These are phyloP conservation scores for Poeciliopsis paucimaculata DNA, from an alignment of 2,797 vertebrate genomes.

Conservation along the genomic window DNA sequence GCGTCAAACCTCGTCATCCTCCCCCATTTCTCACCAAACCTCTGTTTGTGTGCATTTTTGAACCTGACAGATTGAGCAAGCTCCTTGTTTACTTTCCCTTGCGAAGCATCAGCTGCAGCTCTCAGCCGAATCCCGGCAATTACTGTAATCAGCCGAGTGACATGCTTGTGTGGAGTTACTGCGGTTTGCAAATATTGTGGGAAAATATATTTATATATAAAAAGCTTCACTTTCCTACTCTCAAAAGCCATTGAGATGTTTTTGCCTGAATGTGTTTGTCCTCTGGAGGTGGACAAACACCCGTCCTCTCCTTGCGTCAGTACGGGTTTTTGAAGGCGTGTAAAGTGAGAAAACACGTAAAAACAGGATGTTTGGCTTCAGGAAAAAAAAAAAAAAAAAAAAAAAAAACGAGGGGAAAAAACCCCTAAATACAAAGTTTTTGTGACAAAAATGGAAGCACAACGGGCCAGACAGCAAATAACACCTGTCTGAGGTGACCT, in stretches of 20 bases:
- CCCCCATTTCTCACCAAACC: conserved; percentile 8
- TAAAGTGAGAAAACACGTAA: conserved; percentile 14
- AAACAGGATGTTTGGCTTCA: conserved; percentile 30
- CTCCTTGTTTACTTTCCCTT: conserved; percentile 31
- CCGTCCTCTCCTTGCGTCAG: conserved; percentile 7
- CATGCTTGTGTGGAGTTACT: conserved; percentile 37
- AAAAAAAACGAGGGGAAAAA: not conserved
- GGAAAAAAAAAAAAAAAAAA: not conserved
- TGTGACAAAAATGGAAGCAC: conserved; percentile 6
- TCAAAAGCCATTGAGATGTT: not conserved
- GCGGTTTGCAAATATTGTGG: conserved; percentile 6
- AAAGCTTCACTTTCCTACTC: not conserved
- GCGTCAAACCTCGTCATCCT: conserved; percentile 15
- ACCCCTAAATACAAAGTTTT: conserved; percentile 27
- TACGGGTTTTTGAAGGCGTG: not conserved
- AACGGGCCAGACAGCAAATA: conserved; percentile 13
- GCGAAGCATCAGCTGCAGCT: not conserved
- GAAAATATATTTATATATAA: not conserved
- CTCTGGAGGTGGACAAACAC: not conserved
- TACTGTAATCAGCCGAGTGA: conserved; percentile 30
- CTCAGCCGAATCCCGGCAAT: conserved; percentile 30
- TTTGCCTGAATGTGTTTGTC: not conserved
- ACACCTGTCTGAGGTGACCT: conserved; percentile 18
- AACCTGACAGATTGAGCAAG: conserved; percentile 10
- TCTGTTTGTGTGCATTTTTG: conserved; percentile 26